Conservation (phyloP, 2,113 vertebrate genomes). For the Mesitornis unicolor region DNA sequence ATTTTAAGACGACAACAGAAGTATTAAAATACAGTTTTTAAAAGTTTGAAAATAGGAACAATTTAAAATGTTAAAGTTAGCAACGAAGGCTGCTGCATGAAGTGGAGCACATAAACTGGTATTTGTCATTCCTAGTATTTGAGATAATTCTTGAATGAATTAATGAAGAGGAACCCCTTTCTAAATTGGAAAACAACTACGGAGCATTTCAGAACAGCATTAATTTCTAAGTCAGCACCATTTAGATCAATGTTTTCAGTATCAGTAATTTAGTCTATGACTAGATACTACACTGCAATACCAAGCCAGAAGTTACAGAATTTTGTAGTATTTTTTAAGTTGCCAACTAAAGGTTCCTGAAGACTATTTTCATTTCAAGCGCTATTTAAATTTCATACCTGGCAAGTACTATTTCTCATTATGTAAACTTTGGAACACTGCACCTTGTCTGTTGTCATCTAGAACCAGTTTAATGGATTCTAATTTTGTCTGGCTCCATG, state of each 20-base stretch:
- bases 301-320: neutral
- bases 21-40: neutral
- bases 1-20: neutral
- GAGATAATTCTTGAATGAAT: neutral
- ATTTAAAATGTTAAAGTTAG: neutral
- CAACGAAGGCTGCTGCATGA: neutral
- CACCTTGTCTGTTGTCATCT: neutral
- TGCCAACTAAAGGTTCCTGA: neutral
- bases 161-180: neutral
- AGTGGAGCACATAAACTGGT: neutral
- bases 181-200: neutral
- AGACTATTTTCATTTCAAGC: neutral
- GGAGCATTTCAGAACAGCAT: neutral
- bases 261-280: neutral
- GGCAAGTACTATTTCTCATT: neutral
- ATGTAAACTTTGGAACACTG: neutral
- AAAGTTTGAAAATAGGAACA: neutral
- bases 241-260: neutral
- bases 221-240: neutral
- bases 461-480: neutral
- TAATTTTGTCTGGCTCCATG: conserved; percentile 7
- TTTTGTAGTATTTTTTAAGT: neutral
- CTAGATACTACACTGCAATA: neutral
- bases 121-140: neutral
- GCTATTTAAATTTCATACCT: neutral